These are phyloP conservation scores for Lymantria monacha DNA, from an alignment of 2,888 invertebrate genomes.

Conservation along the genomic window DNA sequence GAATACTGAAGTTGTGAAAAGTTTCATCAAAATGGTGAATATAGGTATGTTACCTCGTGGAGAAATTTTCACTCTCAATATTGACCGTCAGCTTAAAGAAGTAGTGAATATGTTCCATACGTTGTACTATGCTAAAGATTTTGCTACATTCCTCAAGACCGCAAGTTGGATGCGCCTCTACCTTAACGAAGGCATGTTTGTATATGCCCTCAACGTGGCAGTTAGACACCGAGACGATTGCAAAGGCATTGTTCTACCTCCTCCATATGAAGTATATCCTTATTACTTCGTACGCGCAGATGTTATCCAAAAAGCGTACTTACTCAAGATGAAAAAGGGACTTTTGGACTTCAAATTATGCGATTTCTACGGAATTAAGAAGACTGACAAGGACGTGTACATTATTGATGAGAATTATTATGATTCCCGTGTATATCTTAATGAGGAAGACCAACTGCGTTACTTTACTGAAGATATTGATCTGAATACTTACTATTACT, in stretches of 20 bases:
- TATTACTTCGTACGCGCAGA: constrained; percentile 86
- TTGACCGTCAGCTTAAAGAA: constrained; percentile 76
- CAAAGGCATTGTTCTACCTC: constrained; percentile 76
- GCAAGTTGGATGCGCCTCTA: constrained; percentile 78
- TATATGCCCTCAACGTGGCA: constrained; percentile 78
- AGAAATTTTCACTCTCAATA: constrained; percentile 74
- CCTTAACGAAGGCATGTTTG: constrained; percentile 82
- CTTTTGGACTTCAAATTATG: constrained; percentile 72
- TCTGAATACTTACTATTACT: constrained; percentile 84
- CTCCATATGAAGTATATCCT: constrained; percentile 84
- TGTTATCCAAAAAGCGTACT: constrained; percentile 82
- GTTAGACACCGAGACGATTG: constrained; percentile 77
- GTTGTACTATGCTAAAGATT: constrained; percentile 79
- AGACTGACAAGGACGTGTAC: constrained; percentile 74
- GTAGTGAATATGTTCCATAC: constrained; percentile 78
- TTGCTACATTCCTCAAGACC: constrained; percentile 71
- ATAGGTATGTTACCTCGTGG: constrained; percentile 81
- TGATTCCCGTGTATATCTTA: constrained; percentile 76
- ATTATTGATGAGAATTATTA: constrained; percentile 86
- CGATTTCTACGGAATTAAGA: constrained; percentile 77
- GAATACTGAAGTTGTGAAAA: constrained; percentile 82
- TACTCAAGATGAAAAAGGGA: constrained; percentile 76
- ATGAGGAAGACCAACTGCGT: constrained; percentile 80
- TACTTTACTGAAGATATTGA: constrained; percentile 86
- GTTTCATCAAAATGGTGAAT: constrained; percentile 77